Base-by-base conservation (phyloP, 2,888 invertebrate genomes). In the Cheilosia vernalis region DNA sequence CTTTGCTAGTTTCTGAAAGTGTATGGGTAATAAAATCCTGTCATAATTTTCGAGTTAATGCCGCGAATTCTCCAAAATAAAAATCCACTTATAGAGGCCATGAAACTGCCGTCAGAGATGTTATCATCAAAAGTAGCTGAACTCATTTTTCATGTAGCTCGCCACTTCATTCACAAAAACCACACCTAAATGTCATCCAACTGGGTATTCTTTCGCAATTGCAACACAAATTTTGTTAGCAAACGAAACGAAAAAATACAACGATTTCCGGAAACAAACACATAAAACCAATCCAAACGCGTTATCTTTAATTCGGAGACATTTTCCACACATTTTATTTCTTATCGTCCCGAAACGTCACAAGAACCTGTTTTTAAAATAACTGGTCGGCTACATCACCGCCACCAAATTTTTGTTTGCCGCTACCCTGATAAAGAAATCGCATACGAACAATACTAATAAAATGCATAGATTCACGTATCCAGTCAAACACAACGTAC, bases 311-410 rank as follows among this genome's bases (percentile, higher is more conserved):
- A 51, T 47, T 60, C 33, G 33, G 44, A 51, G 33, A 60, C 67
- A 55, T 58, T 66, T 49, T 66, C 30, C 30, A 30, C 30, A 30
- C 30, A 30, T 9, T 30, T 76, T 66, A 33, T 49, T 76, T 76
- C 15, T 56, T n/a, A 77, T 77, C 67, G 47, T n/a, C 33, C 21
- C 15, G 51, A 70, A 61, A 70, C 69, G 69, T 70, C 69, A 70
- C 21, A 15, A 30, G 19, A 70, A 78, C 78, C 61, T 78, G 78
- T 78, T 78, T 78, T 55, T 47, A 64, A 56, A 49, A 40, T 49
- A 72, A 77, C 77, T 61, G 60, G n/a, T 61, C 27, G 60, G 19
- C 7, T 1, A 42, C 37, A 66, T 79, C 24, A 27, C 63, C 30
- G 63, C 21, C 47, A 37, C 30, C 30, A n/a, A 40, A 42, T 33